phyloP scores from a whole-genome alignment of 2,888 invertebrate species.

The Pammene fasciana region DNA sequence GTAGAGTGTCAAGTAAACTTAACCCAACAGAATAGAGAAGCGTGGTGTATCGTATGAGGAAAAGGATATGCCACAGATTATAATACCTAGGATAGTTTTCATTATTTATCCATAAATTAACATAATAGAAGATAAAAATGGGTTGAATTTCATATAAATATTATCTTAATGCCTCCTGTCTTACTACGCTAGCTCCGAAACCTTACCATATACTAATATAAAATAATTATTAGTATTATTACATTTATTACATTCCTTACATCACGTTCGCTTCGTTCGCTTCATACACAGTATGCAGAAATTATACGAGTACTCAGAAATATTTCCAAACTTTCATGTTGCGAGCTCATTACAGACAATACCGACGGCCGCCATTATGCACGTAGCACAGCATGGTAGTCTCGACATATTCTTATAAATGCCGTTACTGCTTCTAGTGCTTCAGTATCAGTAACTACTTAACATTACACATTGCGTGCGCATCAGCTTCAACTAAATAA shows the following conservation, averaged over 20 bases:
- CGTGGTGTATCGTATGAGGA: no score
- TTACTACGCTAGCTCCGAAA: no score
- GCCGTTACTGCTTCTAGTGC: neutral
- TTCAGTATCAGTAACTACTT: neutral
- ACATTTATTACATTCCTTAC: neutral
- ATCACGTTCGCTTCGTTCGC: slow-evolving; percentile 11
- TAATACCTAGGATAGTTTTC: no score
- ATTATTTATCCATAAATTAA: no score
- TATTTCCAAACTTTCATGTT: neutral
- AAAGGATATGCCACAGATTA: no score
- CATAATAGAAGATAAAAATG: no score
- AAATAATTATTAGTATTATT: no score
- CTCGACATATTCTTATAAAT: neutral
- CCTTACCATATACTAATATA: no score
- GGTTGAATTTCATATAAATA: no score
- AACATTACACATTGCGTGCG: neutral
- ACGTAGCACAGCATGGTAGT: neutral
- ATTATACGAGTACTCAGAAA: neutral
- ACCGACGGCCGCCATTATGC: neutral
- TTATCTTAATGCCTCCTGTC: no score
- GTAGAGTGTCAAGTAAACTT: no score
- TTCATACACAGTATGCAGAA: neutral
- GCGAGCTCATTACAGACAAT: neutral
- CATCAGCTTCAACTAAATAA: neutral
- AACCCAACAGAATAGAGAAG: no score